Evolutionary conservation across 37 sponge, comb jelly and placozoan genomes (phyloP), one percentile per base, ranked within the genome.

Genomic region (Dysidea cf. avara): DNA sequence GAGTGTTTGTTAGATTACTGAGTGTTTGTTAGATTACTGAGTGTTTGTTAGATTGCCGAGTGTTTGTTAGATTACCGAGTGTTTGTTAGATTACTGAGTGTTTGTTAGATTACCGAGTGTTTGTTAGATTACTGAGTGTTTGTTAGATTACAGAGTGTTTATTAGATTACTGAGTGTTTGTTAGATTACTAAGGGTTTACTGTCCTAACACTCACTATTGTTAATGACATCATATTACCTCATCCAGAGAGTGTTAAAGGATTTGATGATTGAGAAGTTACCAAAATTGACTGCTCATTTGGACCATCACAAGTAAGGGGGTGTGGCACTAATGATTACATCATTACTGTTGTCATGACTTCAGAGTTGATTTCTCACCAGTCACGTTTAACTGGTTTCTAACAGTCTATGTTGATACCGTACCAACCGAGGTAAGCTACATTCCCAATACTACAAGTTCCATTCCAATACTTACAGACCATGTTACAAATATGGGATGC

Each of bases 371-470:
- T 49, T 81, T 90, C 46, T 85, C 92, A 2, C 87, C 91, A 30
- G 91, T 97, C 76, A 97, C 99, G 6, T 94, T 97, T 85, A 93
- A 97, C 87, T 97, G 99, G 99, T 97, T 97, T 68, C 90, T 92
- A 35, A 97, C 99, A 1, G 65, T 97, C 5, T 97, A 81, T 70
- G 92, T 97, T 39, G 99, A 97, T 82, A 93, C 87, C 66, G 80
- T 90, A 0, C 95, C 95, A 34, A 70, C 84, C 2, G 83, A 93
- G 54, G 94, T 93, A 36, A 58, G 39, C 54, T 48, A 46, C 3
- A 3, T 46, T 3, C 52, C 17, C 13, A 14, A 16, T 14, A 16
- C 13, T 56, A 31, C 17, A 40, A 1, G 2, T 35, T 47, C 9
- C 14, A 36, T 66, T 20, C 56, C 29, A 18, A 31, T 20, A 7